phyloP scores from a whole-genome alignment of 2,113 vertebrate species.

The Bothrops jararaca region DNA sequence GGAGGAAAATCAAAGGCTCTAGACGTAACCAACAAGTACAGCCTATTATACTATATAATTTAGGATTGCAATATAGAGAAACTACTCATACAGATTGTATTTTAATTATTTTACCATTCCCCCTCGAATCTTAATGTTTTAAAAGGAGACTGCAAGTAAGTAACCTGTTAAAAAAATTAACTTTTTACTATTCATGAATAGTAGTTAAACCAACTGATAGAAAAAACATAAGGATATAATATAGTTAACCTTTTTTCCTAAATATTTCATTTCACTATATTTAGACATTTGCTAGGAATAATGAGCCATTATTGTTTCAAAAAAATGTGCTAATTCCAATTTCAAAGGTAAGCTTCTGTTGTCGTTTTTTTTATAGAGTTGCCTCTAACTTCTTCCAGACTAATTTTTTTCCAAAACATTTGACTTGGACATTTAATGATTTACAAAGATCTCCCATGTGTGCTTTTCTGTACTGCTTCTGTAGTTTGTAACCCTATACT shows the following conservation, averaged over 20 bases:
- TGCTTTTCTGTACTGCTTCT: constrained; percentile 10
- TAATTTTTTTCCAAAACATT: background rate
- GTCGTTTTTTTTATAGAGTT: background rate
- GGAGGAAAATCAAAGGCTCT: background rate
- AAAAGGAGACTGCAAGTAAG: constrained; percentile 59
- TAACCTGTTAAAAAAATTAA: constrained; percentile 58
- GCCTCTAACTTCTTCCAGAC: background rate
- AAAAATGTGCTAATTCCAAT: constrained; percentile 42
- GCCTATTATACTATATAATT: background rate
- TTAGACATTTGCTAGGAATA: constrained; percentile 38
- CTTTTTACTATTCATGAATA: constrained; percentile 51
- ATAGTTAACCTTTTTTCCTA: constrained; percentile 33
- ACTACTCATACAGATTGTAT: constrained; percentile 53
- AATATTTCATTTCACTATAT: constrained; percentile 54
- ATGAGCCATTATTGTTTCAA: constrained; percentile 24
- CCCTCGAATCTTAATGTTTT: constrained; percentile 37
- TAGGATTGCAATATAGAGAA: constrained; percentile 22
- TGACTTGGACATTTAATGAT: constrained; percentile 7
- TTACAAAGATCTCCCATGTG: background rate
- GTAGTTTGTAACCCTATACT: background rate
- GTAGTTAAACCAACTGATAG: constrained; percentile 51
- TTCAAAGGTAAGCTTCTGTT: constrained; percentile 19
- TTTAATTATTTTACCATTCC: constrained; percentile 64
- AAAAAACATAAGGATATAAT: constrained; percentile 62
- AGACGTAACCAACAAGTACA: background rate